These are phyloP conservation scores for Cyanoderma ruficeps DNA, from an alignment of 2,113 vertebrate species.

Conservation along the genomic window DNA sequence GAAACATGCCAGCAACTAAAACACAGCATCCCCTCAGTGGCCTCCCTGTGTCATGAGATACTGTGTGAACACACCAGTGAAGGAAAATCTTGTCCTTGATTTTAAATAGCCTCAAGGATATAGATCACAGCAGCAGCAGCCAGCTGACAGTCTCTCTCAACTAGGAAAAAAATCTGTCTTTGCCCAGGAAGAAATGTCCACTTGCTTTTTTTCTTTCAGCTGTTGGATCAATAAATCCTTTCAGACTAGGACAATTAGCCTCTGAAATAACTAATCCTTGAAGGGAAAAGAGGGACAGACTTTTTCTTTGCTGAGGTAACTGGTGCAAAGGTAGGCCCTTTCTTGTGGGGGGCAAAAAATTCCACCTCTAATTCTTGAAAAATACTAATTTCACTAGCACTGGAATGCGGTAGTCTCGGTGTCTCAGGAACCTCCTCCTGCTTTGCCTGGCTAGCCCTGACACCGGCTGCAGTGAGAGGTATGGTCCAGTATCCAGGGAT, in stretches of 20 bases:
- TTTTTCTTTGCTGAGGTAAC: background rate
- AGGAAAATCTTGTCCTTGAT: conserved; percentile 42
- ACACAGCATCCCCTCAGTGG: background rate
- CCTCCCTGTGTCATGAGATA: background rate
- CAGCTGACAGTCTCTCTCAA: conserved; percentile 31
- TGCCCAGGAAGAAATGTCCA: conserved; percentile 62
- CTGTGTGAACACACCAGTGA: background rate
- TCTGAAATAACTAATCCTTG: conserved; percentile 15
- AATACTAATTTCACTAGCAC: background rate
- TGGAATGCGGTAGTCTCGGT: background rate
- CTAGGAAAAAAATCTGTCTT: conserved; percentile 60
- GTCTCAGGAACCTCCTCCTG: no score
- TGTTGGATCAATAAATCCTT: conserved; percentile 60
- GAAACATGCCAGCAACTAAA: background rate
- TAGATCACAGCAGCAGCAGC: conserved; percentile 37
- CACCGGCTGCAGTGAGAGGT: no score
- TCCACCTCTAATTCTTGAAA: background rate
- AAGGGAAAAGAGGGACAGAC: background rate
- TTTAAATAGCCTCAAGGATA: conserved; percentile 47
- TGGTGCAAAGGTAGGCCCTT: background rate
- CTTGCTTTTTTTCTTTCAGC: conserved; percentile 35
- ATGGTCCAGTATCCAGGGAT: no score
- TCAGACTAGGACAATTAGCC: conserved; percentile 50
- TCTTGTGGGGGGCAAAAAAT: background rate
- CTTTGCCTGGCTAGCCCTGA: no score